A percentile compares a stretch with the other conserved stretches of the same genome.
Conservation (phyloP, 2,888 invertebrate genomes). For the Allygus modestus region DNA sequence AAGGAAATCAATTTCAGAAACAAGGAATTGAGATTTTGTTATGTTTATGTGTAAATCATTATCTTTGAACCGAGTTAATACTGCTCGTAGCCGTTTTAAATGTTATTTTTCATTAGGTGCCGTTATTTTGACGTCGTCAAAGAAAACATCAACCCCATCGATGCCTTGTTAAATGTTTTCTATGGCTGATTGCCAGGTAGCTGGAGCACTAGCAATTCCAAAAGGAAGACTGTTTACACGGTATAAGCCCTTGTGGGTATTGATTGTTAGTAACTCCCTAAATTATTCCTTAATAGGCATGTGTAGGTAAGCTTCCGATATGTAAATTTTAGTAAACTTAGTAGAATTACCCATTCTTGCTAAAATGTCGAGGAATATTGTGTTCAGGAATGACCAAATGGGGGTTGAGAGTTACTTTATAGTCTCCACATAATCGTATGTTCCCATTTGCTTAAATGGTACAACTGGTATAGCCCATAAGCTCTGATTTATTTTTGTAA, state of each 20-base stretch:
- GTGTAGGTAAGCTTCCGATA: neutral
- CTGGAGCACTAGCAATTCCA: conserved; percentile 25
- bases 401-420: neutral
- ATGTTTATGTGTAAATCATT: neutral
- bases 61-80: neutral
- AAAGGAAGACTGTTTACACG: neutral
- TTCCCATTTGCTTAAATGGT: neutral
- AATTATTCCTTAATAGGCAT: neutral
- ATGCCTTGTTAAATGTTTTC: neutral
- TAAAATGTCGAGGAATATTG: neutral
- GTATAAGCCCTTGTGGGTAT: neutral
- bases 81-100: neutral
- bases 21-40: neutral
- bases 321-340: neutral
- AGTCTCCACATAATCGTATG: neutral
- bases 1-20: neutral
- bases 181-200: neutral
- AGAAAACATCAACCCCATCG: neutral
- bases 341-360: neutral
- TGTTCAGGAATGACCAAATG: neutral
- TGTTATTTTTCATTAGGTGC: neutral
- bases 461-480: neutral
- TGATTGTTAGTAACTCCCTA: neutral
- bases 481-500: neutral
- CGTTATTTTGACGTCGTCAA: conserved; percentile 14